A percentile compares a stretch with the other conserved stretches of the same genome.
These are phyloP conservation scores for Glareola pratincola DNA, from an alignment of 2,113 vertebrate genomes.

Conservation along the genomic window DNA sequence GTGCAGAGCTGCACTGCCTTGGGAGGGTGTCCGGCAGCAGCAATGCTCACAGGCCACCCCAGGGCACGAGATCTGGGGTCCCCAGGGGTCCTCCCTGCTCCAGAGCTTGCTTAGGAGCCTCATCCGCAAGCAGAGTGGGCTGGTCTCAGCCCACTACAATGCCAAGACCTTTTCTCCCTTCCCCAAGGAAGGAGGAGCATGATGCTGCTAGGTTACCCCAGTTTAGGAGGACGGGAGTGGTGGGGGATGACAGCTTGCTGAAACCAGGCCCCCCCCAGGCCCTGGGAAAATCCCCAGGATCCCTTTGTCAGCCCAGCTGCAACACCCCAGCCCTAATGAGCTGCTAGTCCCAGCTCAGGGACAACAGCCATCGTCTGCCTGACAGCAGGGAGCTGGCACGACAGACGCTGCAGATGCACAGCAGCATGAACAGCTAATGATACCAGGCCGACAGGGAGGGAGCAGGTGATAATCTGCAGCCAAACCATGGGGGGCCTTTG, in stretches of 20 bases:
- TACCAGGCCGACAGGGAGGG: neutral
- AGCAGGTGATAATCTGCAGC: constrained; percentile 7
- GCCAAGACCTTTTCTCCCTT: neutral
- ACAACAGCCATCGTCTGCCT: neutral
- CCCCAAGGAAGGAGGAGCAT: neutral
- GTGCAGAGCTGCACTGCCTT: neutral
- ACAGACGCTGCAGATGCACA: neutral
- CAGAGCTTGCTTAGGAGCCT: neutral
- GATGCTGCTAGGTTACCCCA: neutral
- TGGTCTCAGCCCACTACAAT: neutral
- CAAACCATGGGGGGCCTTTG: neutral
- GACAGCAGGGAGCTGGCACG: neutral
- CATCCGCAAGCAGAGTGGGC: accelerated
- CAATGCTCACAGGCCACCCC: neutral
- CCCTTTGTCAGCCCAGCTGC: constrained; percentile 35
- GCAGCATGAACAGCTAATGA: neutral
- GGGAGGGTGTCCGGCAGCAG: neutral
- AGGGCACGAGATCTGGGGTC: accelerated
- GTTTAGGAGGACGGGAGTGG: accelerated
- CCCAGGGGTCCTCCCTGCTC: accelerated
- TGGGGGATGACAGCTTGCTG: neutral
- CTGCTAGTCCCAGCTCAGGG: neutral
- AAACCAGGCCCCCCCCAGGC: neutral
- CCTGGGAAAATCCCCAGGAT: neutral
- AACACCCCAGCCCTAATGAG: neutral